Base-by-base conservation (phyloP, 2,797 vertebrate species). In the Poecilia velifera region DNA sequence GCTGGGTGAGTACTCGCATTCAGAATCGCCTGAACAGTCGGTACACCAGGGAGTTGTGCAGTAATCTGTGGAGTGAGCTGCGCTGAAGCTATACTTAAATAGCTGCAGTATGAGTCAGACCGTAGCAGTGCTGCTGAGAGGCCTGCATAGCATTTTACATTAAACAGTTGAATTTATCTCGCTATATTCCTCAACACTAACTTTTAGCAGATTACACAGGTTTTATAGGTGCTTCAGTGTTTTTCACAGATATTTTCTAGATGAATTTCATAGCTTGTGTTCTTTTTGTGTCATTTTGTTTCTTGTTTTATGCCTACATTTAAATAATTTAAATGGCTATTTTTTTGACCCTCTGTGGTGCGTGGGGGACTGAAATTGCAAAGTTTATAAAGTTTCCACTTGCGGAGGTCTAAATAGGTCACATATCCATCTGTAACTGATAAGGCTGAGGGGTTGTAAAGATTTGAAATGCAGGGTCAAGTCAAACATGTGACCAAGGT, bases 1-100 rank as follows among this genome's bases (percentile, higher is more conserved):
- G 91, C 95, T 99, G 74, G 98, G 98, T 99, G 96, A 97, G 97
- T 72, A 47, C 47, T 47, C 59, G 25, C 6, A 12, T 31, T 55
- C 25, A 55, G 70, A 36, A 14, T 41, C n/a, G 47, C 31, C 49
- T 43, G 49, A 76, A 41, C 55, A 72, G 39, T 46, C 20, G 31
- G 45, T 25, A 5, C 59, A 47, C 20, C 53, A n/a, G 49, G n/a
- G 31, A 47, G 47, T 76, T 66, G 73, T 62, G 43, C 66, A 73
- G 64, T 73, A 25, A 28, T 76, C 64, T 75, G 55, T 79, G 62
- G 51, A 72, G 82, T 73, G 78, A 86, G 72, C 81, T 81, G 76
- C 74, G 70, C 45, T 76, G 76, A 82, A 71, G 43, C 55, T 1
- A 18, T 64, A 76, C 43, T 88, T 74, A 82, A 59, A 82, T 83